Evolutionary conservation across 2,888 invertebrate genomes (phyloP).

Genomic region (Scrobipalpa atriplicella): DNA sequence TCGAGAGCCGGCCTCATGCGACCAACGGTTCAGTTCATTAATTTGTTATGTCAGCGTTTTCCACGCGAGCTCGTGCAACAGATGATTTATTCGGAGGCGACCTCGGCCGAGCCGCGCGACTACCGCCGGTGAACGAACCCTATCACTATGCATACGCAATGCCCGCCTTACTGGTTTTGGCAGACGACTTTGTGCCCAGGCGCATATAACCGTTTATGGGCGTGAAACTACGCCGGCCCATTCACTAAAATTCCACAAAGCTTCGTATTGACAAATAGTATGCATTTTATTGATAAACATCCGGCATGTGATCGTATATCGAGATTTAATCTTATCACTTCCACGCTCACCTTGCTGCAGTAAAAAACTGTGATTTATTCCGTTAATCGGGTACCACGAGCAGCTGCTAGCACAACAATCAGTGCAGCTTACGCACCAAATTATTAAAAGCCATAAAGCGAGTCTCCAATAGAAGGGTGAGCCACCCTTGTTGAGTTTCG

Average conservation of each 20-base stretch:
- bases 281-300: slow-evolving; percentile 11
- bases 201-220: slow-evolving; percentile 68
- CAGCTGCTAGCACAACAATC: slow-evolving; percentile 78
- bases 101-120: slow-evolving; percentile 49
- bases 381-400: slow-evolving; percentile 67
- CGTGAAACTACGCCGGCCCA: slow-evolving; percentile 59
- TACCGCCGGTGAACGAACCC: slow-evolving; percentile 78
- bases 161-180: slow-evolving; percentile 69
- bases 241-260: slow-evolving; percentile 43
- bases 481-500: slow-evolving; percentile 72
- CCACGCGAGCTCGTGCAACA: slow-evolving; percentile 52
- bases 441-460: slow-evolving; percentile 82
- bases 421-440: slow-evolving; percentile 77
- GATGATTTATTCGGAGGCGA: slow-evolving; percentile 67
- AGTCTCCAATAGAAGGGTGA: slow-evolving; percentile 75
- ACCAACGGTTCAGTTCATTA: slow-evolving; percentile 48
- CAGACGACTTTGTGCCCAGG: slow-evolving; percentile 59
- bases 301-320: slow-evolving; percentile 25
- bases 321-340: slow-evolving; percentile 51
- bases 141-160: slow-evolving; percentile 58
- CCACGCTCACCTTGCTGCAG: slow-evolving; percentile 53
- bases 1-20: slow-evolving; percentile 21
- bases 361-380: slow-evolving; percentile 61
- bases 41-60: slow-evolving; percentile 55
- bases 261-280: neutral